Evolutionary conservation across 2,113 vertebrate genomes (phyloP).

Genomic region (Xenus cinereus): DNA sequence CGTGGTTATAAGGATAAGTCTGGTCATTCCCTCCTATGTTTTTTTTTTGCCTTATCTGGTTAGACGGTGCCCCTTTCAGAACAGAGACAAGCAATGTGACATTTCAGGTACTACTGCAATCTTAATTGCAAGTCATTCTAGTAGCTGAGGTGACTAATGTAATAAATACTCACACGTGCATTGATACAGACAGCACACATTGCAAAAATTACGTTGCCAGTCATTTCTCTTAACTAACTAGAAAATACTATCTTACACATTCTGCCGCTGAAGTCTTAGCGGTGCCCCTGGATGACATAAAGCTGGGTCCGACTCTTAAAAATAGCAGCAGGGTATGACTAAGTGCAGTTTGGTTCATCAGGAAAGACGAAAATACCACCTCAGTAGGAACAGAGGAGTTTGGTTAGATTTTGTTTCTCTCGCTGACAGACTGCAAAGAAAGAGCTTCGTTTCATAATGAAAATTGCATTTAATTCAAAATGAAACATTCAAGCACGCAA

Average conservation of each 20-base stretch:
- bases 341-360: not conserved
- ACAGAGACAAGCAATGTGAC: constrained; percentile 7
- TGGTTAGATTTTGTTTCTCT: not conserved
- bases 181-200: not conserved
- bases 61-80: not conserved
- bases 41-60: not conserved
- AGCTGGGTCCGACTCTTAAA: not conserved
- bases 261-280: not conserved
- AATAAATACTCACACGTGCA: not conserved
- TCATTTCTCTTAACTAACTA: not conserved
- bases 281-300: not conserved
- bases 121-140: constrained; percentile 8
- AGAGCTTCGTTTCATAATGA: not conserved
- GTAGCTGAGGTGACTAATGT: not conserved
- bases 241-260: not conserved
- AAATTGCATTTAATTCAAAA: not conserved
- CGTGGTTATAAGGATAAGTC: not conserved
- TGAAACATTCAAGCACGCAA: not conserved
- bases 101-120: constrained; percentile 38
- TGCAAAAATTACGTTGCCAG: not conserved
- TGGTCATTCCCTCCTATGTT: not conserved
- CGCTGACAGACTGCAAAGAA: not conserved
- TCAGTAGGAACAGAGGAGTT: not conserved
- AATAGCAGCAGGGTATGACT: not conserved
- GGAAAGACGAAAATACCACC: not conserved